Base-by-base conservation (phyloP, 1,140 invertebrate species). In the Neodiprion lecontei region DNA sequence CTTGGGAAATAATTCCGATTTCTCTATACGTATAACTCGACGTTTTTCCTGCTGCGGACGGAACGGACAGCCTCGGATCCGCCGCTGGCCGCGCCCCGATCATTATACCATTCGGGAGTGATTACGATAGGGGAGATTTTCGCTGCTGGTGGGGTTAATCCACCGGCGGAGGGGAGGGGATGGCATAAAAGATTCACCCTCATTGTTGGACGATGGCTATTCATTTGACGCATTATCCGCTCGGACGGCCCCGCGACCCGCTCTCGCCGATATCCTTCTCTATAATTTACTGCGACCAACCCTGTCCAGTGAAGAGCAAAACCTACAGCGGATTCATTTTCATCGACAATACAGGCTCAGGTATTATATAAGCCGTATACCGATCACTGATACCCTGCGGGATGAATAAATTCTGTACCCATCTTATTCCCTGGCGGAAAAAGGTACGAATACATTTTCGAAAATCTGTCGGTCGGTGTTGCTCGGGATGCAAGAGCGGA, bases 191-290 rank as follows among this genome's bases (percentile, higher is more conserved):
- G 53, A 61, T 12, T 61, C 53, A 61, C 53, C 53, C 53, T 61
- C n/a, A 61, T 61, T 61, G 53, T 61, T 61, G 53, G 53, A 61
- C 53, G 53, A 61, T 40, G 53, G 53, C 53, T 61, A 61, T 61
- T 61, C 53, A 61, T 61, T 61, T 61, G 53, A 61, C 53, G 53
- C 53, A 61, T 61, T 61, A 61, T 61, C 53, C 53, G n/a, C 53
- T 8, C 11, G 53, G 53, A 61, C 9, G 11, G n/a, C 53, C 53
- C 28, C 28, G 28, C 53, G 53, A 61, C n/a, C 53, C 53, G 53
- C n/a, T 61, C 53, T 40, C 28, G 28, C 28, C 28, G 28, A 61
- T 14, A 61, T 61, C 53, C 53, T 12, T 40, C 28, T 61, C 53
- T 61, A 61, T 61, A 61, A 61, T 61, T 61, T 61, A 61, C 53